Base-by-base conservation (phyloP, 2,113 vertebrate species). In the Eptesicus fuscus region DNA sequence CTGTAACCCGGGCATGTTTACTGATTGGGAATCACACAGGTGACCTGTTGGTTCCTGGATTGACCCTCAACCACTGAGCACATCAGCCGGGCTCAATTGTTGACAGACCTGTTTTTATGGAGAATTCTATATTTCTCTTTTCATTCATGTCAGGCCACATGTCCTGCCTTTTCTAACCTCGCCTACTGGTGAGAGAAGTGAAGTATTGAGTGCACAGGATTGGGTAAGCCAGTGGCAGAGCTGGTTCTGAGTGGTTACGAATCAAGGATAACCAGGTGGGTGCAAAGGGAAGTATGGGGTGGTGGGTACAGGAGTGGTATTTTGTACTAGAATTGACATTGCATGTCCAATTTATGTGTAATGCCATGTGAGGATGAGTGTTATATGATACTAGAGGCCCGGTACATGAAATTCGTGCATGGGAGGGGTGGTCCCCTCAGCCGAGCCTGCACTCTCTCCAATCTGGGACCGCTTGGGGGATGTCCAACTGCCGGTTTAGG, bases 281-380 rank as follows among this genome's bases (percentile, higher is more conserved):
- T 70, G 25, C 65, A 23, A 71, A 71, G 76, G 61, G 51, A 82
- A 61, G 16, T 69, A 59, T 44, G 9, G 12, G 14, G 1, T 69
- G 77, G 88, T 63, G 74, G 71, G 61, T 51, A 61, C 1, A 0
- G 25, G 47, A 92, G 40, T 40, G 47, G 3, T 44, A n/a, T 90
- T 95, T 97, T 22, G 12, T 79, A 47, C 42, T 61, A 25, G 77
- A 49, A 93, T 83, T 95, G 94, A 16, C 71, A 76, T 32, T 10
- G 37, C 28, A 4, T 79, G 63, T 83, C 77, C 79, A 80, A 59
- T 90, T 73, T 87, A 61, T 74, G 67, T 63, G 90, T 93, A 49
- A 94, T 95, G n/a, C 67, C 16, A n/a, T 73, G 42, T 90, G 88
- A 56, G 63, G 84, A 90, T 63, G 63, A 77, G 35, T 94, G 70